Evolutionary conservation across 2,888 invertebrate genomes (phyloP), one percentile per base, ranked within the genome.

Genomic region (Pharmacophagus antenor): DNA sequence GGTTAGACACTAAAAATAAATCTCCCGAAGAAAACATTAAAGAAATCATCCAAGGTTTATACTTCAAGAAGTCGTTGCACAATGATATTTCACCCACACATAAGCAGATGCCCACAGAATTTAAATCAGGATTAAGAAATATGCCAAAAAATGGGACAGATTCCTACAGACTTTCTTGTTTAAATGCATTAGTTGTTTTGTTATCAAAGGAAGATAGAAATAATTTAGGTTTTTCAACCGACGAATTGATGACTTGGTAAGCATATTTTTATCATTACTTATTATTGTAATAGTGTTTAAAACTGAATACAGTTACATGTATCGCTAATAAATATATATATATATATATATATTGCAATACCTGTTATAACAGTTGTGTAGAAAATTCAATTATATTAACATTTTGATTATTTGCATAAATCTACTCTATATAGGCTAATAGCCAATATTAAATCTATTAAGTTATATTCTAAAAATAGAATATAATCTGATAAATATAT

Each of bases 141-240:
- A 76, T 93, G 62, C 93, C 93, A 67, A 92, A 92, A 74, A 93
- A 92, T 76, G 92, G 94, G 63, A 93, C 94, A 62, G 96, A 96
- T 83, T 94, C 93, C 64, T 95, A 94, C 79, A 95, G 95, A 80
- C 91, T 98, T 69, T 95, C 95, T 67, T 96, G 97, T 83, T 92
- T 98, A 73, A 98, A 98, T 92, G 95, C 94, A 63, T 94, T 98
- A 85, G 96, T 97, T 59, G 96, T 96, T 76, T 92, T 98, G 67
- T 88, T 95, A 67, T 89, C 92, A 73, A 93, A 93, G 78, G 91
- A 93, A 76, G 93, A 94, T 69, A 92, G 92, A 71, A 84, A 82
- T 65, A 91, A 92, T 70, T 91, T 95, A 70, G 95, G 95, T 51
- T 95, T 95, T 78, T 93, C 93, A 67, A 91, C 93, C 63, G 95